Base-by-base conservation (phyloP, 37 sponge, comb jelly and placozoan genomes). In the Axinella damicornis region DNA sequence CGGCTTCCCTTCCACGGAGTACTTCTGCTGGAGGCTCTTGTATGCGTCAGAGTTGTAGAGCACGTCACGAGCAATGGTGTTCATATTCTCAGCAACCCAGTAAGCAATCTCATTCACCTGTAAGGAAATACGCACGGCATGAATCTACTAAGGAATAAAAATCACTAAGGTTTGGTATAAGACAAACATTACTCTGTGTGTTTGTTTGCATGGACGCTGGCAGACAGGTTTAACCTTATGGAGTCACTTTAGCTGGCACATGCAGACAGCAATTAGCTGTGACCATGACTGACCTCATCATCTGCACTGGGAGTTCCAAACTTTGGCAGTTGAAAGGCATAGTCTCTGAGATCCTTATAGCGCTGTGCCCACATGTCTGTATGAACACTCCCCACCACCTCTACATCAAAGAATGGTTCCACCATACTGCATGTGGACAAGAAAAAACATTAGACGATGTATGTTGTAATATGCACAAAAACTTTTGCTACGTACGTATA, bases 241-340 rank as follows among this genome's bases (percentile, higher is more conserved):
- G n/a, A n/a, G n/a, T n/a, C n/a, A n/a, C n/a, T n/a, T n/a, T n/a
- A n/a, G n/a, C n/a, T n/a, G n/a, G n/a, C n/a, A n/a, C n/a, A n/a
- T n/a, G n/a, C n/a, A n/a, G n/a, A n/a, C n/a, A n/a, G n/a, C n/a
- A n/a, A n/a, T n/a, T n/a, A n/a, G n/a, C n/a, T n/a, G n/a, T n/a
- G n/a, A n/a, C n/a, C n/a, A n/a, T n/a, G n/a, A n/a, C n/a, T n/a
- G n/a, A 76, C 77, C 77, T 76, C 77, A 56, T 65, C 77, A 28
- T 85, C 53, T 34, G 85, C 85, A 34, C 69, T 35, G 34, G 63
- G 39, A 56, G 86, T 86, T 34, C 86, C 86, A 86, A 86, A 86
- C 55, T 86, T 86, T n/a, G 86, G 86, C 16, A 86, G 86, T 5
- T 15, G 0, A 20, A 86, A 62, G 19, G 86, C 86, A 86, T 70